phyloP scores from a whole-genome alignment of 2,888 invertebrate genomes.

The Chalcosyrphus nemorum region DNA sequence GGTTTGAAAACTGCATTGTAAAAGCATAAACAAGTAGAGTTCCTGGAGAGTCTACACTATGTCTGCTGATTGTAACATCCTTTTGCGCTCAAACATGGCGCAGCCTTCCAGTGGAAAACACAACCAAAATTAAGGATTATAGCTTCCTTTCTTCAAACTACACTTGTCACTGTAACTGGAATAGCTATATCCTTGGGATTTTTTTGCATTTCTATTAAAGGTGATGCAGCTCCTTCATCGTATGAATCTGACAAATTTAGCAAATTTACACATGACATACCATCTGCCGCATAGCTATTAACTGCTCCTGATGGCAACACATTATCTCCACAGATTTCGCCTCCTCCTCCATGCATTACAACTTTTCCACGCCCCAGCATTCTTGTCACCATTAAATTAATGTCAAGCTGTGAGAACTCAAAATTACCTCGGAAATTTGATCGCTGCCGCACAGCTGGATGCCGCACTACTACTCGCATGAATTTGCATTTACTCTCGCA shows the following conservation, averaged over 20 bases:
- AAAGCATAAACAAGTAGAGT: too few species aligned
- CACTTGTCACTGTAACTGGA: too few species aligned
- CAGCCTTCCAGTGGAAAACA: too few species aligned
- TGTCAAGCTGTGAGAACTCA: conserved; percentile 8
- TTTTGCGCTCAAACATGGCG: too few species aligned
- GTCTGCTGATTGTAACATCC: too few species aligned
- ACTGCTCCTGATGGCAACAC: not conserved
- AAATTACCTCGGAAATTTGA: conserved; percentile 21
- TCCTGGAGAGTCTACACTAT: too few species aligned
- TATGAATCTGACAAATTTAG: not conserved
- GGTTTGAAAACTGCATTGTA: too few species aligned
- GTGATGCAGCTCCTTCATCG: too few species aligned
- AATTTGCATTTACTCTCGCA: conserved; percentile 43
- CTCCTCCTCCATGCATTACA: not conserved
- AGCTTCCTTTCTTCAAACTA: too few species aligned
- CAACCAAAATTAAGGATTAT: too few species aligned
- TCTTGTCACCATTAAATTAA: conserved; percentile 26
- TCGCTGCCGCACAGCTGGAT: not conserved
- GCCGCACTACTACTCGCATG: not conserved
- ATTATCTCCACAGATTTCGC: not conserved
- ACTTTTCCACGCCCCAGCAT: not conserved
- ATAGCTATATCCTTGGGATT: too few species aligned
- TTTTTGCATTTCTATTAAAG: too few species aligned
- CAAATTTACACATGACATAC: not conserved
- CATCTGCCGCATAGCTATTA: not conserved